These are phyloP conservation scores for Phalacrocorax brasilianus DNA, from an alignment of 2,113 vertebrate species.

Conservation along the genomic window DNA sequence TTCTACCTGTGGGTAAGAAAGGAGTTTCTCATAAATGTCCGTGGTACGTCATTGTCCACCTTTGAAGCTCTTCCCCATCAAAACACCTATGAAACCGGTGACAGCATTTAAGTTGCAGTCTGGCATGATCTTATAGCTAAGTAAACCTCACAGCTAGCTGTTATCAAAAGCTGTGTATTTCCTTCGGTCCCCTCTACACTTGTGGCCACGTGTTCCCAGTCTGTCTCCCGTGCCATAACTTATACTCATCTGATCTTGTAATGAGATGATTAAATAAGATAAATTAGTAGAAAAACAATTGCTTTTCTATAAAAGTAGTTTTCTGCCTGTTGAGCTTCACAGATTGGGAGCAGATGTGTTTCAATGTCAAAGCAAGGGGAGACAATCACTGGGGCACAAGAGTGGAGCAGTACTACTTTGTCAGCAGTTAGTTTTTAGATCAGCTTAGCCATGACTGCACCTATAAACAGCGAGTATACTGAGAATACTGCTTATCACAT, in stretches of 20 bases:
- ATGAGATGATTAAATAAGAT: background rate
- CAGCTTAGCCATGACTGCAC: background rate
- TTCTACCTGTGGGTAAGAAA: background rate
- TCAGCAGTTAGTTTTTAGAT: background rate
- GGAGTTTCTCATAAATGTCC: background rate
- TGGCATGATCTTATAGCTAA: background rate
- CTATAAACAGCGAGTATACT: background rate
- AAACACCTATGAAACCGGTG: background rate
- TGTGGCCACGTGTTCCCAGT: background rate
- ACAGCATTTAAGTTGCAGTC: background rate
- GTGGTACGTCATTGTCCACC: background rate
- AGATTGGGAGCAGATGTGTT: background rate
- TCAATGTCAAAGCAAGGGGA: background rate
- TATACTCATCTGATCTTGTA: background rate
- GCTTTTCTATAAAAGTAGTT: background rate
- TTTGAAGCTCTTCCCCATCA: background rate
- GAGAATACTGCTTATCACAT: background rate
- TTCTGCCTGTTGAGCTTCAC: background rate
- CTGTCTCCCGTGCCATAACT: background rate
- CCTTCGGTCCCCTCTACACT: background rate
- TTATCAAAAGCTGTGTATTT: background rate
- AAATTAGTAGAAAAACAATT: background rate
- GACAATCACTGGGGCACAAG: background rate
- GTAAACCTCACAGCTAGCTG: background rate
- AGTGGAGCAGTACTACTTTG: background rate